Evolutionary conservation across 92 coral and sea anemone species (phyloP).

Genomic region (Actinostola sp.): DNA sequence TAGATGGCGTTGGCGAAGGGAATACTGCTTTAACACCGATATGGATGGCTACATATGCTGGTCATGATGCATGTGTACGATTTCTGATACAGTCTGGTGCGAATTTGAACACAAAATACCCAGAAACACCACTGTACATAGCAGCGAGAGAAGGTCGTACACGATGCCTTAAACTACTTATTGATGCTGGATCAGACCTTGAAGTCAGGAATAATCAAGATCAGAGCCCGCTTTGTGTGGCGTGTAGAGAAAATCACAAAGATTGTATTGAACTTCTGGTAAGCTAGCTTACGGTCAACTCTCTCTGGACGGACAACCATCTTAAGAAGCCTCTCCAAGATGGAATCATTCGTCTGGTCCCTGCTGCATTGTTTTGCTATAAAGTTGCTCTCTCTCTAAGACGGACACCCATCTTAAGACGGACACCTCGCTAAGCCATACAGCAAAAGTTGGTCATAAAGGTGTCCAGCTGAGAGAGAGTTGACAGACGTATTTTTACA

Average conservation of each 20-base stretch:
- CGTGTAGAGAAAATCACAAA: slow-evolving; percentile 71
- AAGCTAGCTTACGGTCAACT: slow-evolving; percentile 8
- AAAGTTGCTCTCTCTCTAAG: too few species aligned
- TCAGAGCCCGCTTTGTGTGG: slow-evolving; percentile 74
- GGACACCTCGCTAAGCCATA: too few species aligned
- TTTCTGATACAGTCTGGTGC: slow-evolving; percentile 76
- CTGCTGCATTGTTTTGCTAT: too few species aligned
- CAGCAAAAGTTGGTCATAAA: too few species aligned
- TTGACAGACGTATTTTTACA: too few species aligned
- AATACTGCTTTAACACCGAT: slow-evolving; percentile 74
- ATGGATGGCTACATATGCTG: slow-evolving; percentile 88
- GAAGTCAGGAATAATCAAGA: slow-evolving; percentile 62
- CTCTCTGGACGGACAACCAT: too few species aligned
- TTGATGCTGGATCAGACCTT: slow-evolving; percentile 73
- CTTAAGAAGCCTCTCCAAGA: too few species aligned
- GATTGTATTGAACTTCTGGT: slow-evolving; percentile 71
- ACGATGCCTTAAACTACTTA: slow-evolving; percentile 66
- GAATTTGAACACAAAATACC: slow-evolving; percentile 65
- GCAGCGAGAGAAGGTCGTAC: slow-evolving; percentile 84
- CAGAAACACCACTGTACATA: slow-evolving; percentile 73
- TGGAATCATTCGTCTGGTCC: too few species aligned
- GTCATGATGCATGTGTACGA: slow-evolving; percentile 71
- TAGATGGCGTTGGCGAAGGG: slow-evolving; percentile 76
- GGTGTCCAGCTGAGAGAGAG: too few species aligned
- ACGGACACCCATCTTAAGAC: too few species aligned